Evolutionary conservation across 2,888 invertebrate genomes (phyloP).

Genomic region (Helicoverpa assulta): DNA sequence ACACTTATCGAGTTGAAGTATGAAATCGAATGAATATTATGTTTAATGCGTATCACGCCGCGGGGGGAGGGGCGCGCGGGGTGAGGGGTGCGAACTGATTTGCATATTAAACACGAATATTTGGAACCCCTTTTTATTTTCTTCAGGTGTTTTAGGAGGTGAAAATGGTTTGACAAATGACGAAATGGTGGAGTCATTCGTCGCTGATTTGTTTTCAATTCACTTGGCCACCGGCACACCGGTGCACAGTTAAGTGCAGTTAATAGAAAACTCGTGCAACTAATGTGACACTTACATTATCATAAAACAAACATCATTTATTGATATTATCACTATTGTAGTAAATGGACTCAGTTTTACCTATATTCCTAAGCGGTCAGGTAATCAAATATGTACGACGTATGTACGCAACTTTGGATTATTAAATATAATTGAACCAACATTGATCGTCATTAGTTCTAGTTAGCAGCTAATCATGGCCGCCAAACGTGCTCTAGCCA

Average conservation of each 20-base stretch:
- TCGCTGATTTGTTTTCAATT: neutral
- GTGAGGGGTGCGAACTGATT: constrained; percentile 29
- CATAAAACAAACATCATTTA: neutral
- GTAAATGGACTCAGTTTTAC: neutral
- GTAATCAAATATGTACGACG: constrained; percentile 29
- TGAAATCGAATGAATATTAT: constrained; percentile 57
- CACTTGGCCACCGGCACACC: neutral
- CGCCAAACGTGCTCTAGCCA: constrained; percentile 51
- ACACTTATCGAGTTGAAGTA: constrained; percentile 54
- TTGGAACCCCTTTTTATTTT: constrained; percentile 26
- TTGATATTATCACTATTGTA: neutral
- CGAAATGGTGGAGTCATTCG: constrained; percentile 29
- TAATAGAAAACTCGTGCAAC: no score
- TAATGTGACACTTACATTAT: no score
- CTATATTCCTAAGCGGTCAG: no score
- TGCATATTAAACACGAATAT: constrained; percentile 32
- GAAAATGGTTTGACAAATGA: constrained; percentile 31
- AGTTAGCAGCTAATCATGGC: constrained; percentile 55
- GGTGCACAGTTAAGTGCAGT: no score
- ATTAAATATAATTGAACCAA: constrained; percentile 53
- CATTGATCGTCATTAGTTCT: constrained; percentile 56
- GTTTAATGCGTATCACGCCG: constrained; percentile 47
- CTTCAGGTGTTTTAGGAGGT: constrained; percentile 30
- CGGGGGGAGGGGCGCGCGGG: constrained; percentile 15
- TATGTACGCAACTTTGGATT: constrained; percentile 26